phyloP scores from a whole-genome alignment of 2,113 vertebrate species.

The Corythoichthys haematopterus region DNA sequence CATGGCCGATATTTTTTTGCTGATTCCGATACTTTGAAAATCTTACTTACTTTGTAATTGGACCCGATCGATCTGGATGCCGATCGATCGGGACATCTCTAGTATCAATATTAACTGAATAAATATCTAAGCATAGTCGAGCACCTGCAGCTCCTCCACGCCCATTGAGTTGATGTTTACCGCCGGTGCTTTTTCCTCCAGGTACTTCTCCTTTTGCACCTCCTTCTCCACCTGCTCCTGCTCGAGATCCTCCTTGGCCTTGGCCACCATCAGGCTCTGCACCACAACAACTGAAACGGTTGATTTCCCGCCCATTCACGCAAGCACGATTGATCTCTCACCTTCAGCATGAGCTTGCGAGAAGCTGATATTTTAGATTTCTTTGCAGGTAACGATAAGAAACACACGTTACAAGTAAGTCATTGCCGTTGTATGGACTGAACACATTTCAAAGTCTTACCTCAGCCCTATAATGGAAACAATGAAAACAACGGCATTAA shows the following conservation, averaged over 20 bases:
- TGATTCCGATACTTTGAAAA: no score
- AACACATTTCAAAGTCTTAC: slow-evolving; percentile 41
- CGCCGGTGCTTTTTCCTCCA: slow-evolving; percentile 76
- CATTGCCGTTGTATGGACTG: not conserved
- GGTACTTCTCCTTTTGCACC: slow-evolving; percentile 81
- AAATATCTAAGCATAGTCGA: no score
- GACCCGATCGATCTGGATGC: no score
- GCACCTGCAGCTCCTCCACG: slow-evolving; percentile 81
- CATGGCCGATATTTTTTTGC: no score
- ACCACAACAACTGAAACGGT: not conserved
- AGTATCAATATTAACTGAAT: no score
- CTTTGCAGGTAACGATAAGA: slow-evolving; percentile 48
- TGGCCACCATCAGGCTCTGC: slow-evolving; percentile 92
- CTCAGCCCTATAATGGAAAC: slow-evolving; percentile 56
- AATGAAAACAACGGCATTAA: not conserved
- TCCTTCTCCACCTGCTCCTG: slow-evolving; percentile 84
- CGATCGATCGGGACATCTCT: no score
- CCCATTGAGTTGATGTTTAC: slow-evolving; percentile 75
- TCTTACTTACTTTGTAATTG: no score
- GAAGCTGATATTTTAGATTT: slow-evolving; percentile 96
- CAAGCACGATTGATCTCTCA: slow-evolving; percentile 21
- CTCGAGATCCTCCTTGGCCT: slow-evolving; percentile 88
- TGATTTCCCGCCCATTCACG: not conserved
- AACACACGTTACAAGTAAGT: not conserved
- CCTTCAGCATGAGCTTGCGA: slow-evolving; percentile 91